Conservation (phyloP, 53 echinoderm and acorn worm genomes). For the Patiria pectinifera region DNA sequence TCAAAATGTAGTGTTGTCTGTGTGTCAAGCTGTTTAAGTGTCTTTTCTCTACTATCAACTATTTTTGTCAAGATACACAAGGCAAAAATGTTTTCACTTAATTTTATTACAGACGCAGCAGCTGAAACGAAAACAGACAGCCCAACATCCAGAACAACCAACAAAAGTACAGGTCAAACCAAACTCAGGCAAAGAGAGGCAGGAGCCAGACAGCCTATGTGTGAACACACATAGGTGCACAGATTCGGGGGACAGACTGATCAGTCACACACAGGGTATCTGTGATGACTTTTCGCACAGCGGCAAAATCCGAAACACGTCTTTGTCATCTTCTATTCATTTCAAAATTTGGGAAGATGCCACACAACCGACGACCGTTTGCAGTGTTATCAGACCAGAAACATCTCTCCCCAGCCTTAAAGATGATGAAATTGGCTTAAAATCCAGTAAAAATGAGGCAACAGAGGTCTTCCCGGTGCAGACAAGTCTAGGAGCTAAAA, state of each 20-base stretch:
- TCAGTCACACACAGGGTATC: conserved; percentile 47
- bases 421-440: neutral
- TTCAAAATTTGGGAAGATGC: conserved; percentile 52
- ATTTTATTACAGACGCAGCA: conserved; percentile 29
- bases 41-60: neutral
- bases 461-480: neutral
- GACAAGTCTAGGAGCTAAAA: neutral
- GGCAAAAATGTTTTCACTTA: neutral
- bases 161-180: conserved; percentile 1
- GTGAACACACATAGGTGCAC: neutral
- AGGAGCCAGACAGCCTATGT: neutral
- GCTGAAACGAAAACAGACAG: conserved; percentile 40
- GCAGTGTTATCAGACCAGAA: conserved; percentile 7
- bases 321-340: neutral
- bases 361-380: neutral
- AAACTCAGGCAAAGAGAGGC: neutral
- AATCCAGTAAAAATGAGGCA: neutral
- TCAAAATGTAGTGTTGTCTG: neutral
- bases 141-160: neutral
- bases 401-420: conserved; percentile 14
- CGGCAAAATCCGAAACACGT: neutral
- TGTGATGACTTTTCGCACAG: neutral
- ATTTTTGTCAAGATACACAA: neutral
- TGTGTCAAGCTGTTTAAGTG: neutral
- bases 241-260: conserved; percentile 18